Percentiles rank a stretch among this genome's conserved stretches.
phyloP scores from a whole-genome alignment of 2,888 invertebrate genomes.

The Ophioninae sp. region DNA sequence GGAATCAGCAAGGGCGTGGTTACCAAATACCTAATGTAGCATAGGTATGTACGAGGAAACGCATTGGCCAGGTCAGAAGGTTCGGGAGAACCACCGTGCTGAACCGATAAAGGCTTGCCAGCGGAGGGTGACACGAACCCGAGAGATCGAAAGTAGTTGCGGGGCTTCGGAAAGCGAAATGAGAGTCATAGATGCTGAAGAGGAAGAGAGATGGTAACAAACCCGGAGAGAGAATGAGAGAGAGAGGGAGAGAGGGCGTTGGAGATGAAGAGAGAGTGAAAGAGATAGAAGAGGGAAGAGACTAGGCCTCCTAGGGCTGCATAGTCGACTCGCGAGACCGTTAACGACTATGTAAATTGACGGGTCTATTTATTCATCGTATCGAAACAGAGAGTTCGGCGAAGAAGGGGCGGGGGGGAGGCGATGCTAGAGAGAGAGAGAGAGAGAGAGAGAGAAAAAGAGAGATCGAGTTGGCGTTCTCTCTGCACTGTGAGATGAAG shows the following conservation, averaged over 20 bases:
- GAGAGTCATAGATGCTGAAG: constrained; percentile 17
- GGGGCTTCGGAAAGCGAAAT: constrained; percentile 16
- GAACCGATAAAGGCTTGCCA: constrained; percentile 77
- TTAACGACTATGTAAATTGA: constrained; percentile 80
- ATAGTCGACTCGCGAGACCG: constrained; percentile 65
- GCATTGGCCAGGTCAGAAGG: constrained; percentile 75
- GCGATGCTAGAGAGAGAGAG: constrained; percentile 15
- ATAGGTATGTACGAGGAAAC: constrained; percentile 60
- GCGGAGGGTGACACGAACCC: constrained; percentile 56
- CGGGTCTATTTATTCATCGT: constrained; percentile 78
- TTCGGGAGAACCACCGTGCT: constrained; percentile 70
- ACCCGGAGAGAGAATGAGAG: constrained; percentile 6
- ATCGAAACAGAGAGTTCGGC: constrained; percentile 68
- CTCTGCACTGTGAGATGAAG: constrained; percentile 69
- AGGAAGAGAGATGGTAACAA: constrained; percentile 12
- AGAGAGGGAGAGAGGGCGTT: not conserved
- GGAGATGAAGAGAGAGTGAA: not conserved
- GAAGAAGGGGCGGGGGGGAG: not conserved
- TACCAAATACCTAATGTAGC: constrained; percentile 33
- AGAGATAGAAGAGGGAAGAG: not conserved
- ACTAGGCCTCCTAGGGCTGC: constrained; percentile 29
- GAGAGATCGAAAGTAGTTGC: constrained; percentile 33
- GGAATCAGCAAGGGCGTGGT: constrained; percentile 59
- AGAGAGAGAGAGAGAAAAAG: constrained; percentile 21
- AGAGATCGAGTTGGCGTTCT: constrained; percentile 21